Evolutionary conservation across 2,888 invertebrate genomes (phyloP), one percentile per base, ranked within the genome.

Genomic region (Noctua janthina): DNA sequence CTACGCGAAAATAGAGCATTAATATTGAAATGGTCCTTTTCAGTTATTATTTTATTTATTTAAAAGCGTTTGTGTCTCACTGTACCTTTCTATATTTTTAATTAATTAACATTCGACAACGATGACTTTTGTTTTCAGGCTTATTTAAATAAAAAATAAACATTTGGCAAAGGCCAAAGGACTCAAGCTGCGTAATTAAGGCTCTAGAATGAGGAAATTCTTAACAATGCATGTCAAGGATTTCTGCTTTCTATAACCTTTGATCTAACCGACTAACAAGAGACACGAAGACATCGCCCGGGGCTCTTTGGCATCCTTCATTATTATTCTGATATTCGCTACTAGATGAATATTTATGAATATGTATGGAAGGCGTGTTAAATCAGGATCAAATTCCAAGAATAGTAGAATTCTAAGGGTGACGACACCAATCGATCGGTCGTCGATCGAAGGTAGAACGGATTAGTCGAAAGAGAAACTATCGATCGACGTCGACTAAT

Each of bases 231-330:
- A 46, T 46, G 46, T 54, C 35, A 62, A 75, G 46, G 62, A 81
- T 17, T 62, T 59, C 59, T 39, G 54, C 82, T 81, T 81, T 82
- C 81, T 69, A 62, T 39, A 39, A 39, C 17, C 68, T 69, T 81
- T 46, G 82, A 56, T 69, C 62, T 29, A 69, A 46, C 46, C 82
- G 59, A 17, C 29, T 23, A 23, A 54, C 46, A 54, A 81, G 13
- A 69, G 6, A 13, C 20, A 20, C 43, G 82, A 39, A 49, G 29
- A 81, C 17, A 39, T 49, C 13, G 77, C 54, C 39, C 54, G 29
- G 17, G 62, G 75, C 62, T 39, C 0, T 56, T 13, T 13, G 17
- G 2, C 49, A 78, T 43, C 81, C 7, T 15, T 71, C 8, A 23
- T 71, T 43, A 66, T 56, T 56, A 81, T 73, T 43, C 1, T 4